phyloP scores from a whole-genome alignment of 2,888 invertebrate species.

The Rhagonycha lutea region DNA sequence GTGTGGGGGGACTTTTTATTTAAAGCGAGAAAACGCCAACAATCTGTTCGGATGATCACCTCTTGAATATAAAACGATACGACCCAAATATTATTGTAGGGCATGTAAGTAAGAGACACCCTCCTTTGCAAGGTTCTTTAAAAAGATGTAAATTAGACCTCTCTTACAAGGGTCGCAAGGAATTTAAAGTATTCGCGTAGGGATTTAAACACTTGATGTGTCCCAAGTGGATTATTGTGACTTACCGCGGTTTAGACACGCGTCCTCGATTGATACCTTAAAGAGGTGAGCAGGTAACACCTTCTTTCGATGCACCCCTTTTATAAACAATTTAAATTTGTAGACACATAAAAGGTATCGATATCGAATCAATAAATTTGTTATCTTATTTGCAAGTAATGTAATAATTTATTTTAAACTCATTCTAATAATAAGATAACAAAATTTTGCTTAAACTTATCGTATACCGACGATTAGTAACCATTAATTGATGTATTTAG shows the following conservation, averaged over 20 bases:
- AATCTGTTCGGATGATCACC: constrained; percentile 31
- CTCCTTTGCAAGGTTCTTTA: constrained; percentile 29
- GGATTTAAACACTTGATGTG: constrained; percentile 36
- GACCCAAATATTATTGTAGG: constrained; percentile 23
- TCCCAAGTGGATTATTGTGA: constrained; percentile 39
- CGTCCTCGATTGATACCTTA: constrained; percentile 28
- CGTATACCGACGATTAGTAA: not conserved
- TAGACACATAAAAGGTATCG: not conserved
- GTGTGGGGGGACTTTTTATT: not conserved
- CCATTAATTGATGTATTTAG: not conserved
- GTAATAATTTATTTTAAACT: not conserved
- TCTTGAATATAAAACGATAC: constrained; percentile 27
- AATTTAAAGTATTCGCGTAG: constrained; percentile 41
- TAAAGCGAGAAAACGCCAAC: constrained; percentile 20
- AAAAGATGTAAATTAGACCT: constrained; percentile 41
- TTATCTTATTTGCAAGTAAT: not conserved
- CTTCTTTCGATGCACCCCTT: not conserved
- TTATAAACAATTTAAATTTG: not conserved
- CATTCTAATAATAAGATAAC: not conserved
- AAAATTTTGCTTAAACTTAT: no score
- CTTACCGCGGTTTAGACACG: constrained; percentile 39
- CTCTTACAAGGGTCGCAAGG: constrained; percentile 32
- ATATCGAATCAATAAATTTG: not conserved
- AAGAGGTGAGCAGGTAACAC: constrained; percentile 15
- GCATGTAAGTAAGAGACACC: constrained; percentile 22